phyloP scores from a whole-genome alignment of 1,140 invertebrate genomes.

The Philopotamus ludificatus region DNA sequence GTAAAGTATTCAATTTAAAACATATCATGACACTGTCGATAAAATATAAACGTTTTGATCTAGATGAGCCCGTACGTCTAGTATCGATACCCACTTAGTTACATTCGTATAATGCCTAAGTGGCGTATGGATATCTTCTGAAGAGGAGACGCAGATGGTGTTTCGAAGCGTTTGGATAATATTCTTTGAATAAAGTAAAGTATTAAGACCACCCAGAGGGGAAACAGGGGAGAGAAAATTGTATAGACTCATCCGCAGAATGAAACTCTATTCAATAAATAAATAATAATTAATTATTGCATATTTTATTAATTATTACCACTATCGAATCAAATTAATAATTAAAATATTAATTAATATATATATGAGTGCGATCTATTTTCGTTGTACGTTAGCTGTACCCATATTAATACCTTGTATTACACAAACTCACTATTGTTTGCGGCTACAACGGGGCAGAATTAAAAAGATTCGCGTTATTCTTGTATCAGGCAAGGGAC shows the following conservation, averaged over 20 bases:
- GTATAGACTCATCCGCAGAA: background rate
- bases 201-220: slow-evolving; percentile 26
- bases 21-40: no score
- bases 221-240: slow-evolving; percentile 24
- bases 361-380: background rate
- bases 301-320: no score
- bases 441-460: slow-evolving; percentile 21
- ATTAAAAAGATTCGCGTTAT: slow-evolving; percentile 28
- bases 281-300: slow-evolving; percentile 14
- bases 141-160: slow-evolving; percentile 29
- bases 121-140: slow-evolving; percentile 28
- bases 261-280: background rate
- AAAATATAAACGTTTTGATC: background rate
- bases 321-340: no score
- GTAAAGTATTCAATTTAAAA: no score
- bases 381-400: slow-evolving; percentile 7
- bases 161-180: slow-evolving; percentile 28
- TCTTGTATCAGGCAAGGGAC: slow-evolving; percentile 6
- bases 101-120: slow-evolving; percentile 24
- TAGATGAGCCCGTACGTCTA: background rate
- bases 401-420: slow-evolving; percentile 30
- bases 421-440: slow-evolving; percentile 31
- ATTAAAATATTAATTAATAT: slow-evolving; percentile 1
- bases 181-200: slow-evolving; percentile 33
- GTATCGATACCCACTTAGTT: slow-evolving; percentile 26